A percentile compares a stretch with the other conserved stretches of the same genome.
Evolutionary conservation across 2,797 vertebrate species (phyloP).

Genomic region (Agapornis canus): DNA sequence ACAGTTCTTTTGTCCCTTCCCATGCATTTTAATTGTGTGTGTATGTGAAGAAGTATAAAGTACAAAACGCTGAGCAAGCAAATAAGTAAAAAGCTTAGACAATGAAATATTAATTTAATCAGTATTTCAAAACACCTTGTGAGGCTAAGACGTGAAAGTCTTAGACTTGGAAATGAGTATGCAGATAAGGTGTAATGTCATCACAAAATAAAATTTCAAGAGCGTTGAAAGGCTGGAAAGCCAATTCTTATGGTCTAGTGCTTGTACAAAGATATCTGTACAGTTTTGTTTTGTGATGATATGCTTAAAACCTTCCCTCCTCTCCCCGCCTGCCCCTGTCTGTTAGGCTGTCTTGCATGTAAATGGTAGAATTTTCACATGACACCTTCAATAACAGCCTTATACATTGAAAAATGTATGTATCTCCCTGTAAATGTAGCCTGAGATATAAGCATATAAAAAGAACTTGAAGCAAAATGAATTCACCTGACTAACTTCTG

Average conservation of each 20-base stretch:
- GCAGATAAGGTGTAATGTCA: background rate
- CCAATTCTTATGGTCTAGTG: background rate
- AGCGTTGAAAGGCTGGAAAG: background rate
- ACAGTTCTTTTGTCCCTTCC: background rate
- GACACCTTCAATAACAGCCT: background rate
- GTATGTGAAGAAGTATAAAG: background rate
- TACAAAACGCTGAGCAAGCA: background rate
- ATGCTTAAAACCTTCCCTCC: background rate
- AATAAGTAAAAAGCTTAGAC: background rate
- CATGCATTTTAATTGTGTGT: background rate
- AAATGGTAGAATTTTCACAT: slow-evolving; percentile 1
- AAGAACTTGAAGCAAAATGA: background rate
- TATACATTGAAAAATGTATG: slow-evolving; percentile 11
- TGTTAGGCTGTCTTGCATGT: background rate
- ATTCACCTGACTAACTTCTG: background rate
- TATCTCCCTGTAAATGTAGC: background rate
- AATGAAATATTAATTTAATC: background rate
- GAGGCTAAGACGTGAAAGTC: background rate
- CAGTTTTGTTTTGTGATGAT: background rate
- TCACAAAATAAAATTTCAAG: background rate
- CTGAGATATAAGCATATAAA: background rate
- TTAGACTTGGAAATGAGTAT: background rate
- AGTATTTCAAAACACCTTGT: background rate
- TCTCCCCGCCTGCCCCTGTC: background rate
- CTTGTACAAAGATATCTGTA: background rate